Percentiles rank a stretch among this genome's conserved stretches.
Evolutionary conservation across 2,113 vertebrate species (phyloP).

Genomic region (Callipepla squamata): DNA sequence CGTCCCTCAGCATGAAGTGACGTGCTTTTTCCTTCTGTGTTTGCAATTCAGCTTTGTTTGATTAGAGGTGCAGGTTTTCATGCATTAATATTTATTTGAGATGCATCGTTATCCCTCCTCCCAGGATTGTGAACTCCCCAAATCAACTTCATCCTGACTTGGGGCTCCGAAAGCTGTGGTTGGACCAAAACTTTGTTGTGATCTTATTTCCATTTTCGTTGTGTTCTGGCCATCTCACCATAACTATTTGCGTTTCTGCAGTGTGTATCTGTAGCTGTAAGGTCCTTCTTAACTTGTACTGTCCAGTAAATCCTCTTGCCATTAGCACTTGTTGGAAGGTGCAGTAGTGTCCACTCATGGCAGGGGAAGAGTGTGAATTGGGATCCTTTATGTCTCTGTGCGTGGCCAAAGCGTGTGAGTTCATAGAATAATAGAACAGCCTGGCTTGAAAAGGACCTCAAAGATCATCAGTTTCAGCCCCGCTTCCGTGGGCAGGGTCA

Average conservation of each 20-base stretch:
- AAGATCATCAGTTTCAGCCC: no score
- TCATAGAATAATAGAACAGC: background rate
- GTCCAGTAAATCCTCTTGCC: background rate
- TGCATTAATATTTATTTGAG: background rate
- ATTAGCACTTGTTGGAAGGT: background rate
- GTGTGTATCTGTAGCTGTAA: background rate
- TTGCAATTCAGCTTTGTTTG: background rate
- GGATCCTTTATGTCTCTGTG: background rate
- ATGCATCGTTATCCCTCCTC: background rate
- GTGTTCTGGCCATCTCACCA: background rate
- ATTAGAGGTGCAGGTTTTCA: background rate
- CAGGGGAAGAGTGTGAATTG: background rate
- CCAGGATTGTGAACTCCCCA: background rate
- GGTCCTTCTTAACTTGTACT: accelerated
- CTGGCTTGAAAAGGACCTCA: no score
- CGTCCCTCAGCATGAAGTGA: background rate
- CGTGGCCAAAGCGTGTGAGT: background rate
- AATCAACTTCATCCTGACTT: background rate
- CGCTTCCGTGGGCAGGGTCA: no score
- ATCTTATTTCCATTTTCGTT: background rate
- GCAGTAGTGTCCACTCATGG: background rate
- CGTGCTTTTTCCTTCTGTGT: background rate
- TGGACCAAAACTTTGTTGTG: background rate
- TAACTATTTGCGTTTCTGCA: background rate
- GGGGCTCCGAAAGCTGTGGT: background rate